Conservation (phyloP, 2,888 invertebrate species). For the Netelia inedita region DNA sequence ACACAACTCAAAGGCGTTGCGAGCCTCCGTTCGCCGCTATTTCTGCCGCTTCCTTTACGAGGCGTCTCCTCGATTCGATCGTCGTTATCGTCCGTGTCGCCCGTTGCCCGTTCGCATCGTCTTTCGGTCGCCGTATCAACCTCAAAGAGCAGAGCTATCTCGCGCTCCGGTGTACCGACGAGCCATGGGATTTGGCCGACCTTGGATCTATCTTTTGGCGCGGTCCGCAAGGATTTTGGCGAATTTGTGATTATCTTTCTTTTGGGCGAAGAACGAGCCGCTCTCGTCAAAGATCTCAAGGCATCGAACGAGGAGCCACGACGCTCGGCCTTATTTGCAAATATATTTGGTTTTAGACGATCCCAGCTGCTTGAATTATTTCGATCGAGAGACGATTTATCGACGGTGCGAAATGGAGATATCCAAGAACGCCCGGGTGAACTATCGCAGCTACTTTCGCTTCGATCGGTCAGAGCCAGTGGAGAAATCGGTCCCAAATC, state of each 20-base stretch:
- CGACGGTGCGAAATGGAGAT: constrained; percentile 77
- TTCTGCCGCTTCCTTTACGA: constrained; percentile 71
- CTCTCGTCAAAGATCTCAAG: constrained; percentile 73
- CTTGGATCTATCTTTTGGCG: constrained; percentile 57
- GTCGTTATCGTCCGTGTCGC: constrained; percentile 67
- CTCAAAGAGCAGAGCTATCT: constrained; percentile 53
- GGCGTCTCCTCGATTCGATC: constrained; percentile 76
- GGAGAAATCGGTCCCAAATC: constrained; percentile 83
- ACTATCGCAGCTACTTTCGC: constrained; percentile 72
- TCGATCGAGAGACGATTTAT: constrained; percentile 69
- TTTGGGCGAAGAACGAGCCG: constrained; percentile 75
- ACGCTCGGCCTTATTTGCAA: constrained; percentile 35
- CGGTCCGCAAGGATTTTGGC: constrained; percentile 62
- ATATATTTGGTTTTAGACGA: constrained; percentile 68
- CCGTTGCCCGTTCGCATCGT: constrained; percentile 74
- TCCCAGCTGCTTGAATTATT: constrained; percentile 70
- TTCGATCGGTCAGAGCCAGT: constrained; percentile 75
- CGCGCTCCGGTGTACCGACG: constrained; percentile 55
- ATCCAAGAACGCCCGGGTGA: constrained; percentile 76
- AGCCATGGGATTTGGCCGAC: constrained; percentile 6
- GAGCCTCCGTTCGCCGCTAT: constrained; percentile 70
- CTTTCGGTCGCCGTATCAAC: constrained; percentile 77
- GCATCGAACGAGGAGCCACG: constrained; percentile 74
- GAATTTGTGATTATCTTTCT: constrained; percentile 68
- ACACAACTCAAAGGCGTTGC: constrained; percentile 79